Evolutionary conservation across 2,797 vertebrate genomes (phyloP).

Genomic region (Spea hammondii): DNA sequence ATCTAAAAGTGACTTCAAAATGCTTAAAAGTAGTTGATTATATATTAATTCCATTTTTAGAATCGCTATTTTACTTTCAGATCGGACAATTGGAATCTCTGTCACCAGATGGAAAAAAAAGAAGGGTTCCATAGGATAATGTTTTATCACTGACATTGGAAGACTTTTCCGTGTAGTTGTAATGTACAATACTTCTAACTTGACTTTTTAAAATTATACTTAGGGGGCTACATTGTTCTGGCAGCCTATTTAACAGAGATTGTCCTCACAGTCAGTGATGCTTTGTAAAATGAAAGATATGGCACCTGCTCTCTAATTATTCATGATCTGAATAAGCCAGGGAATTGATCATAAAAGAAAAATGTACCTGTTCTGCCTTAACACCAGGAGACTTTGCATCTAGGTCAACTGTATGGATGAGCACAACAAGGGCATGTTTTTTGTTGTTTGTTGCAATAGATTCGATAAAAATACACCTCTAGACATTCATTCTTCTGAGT

Average conservation of each 20-base stretch:
- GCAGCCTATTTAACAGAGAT: slow-evolving; percentile 40
- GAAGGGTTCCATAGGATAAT: not conserved
- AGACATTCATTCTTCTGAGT: slow-evolving; percentile 20
- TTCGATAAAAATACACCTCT: slow-evolving; percentile 31
- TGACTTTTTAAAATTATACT: slow-evolving; percentile 44
- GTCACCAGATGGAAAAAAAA: too few species aligned
- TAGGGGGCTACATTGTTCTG: slow-evolving; percentile 24
- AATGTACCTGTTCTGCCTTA: slow-evolving; percentile 40
- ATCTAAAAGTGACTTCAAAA: too few species aligned
- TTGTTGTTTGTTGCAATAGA: slow-evolving; percentile 38
- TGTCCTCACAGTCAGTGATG: slow-evolving; percentile 43
- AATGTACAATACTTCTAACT: slow-evolving; percentile 28
- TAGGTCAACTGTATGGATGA: slow-evolving; percentile 48
- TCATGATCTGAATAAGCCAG: slow-evolving; percentile 41
- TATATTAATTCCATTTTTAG: too few species aligned
- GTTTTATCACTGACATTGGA: slow-evolving; percentile 29
- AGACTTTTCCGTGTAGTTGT: slow-evolving; percentile 35
- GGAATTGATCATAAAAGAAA: slow-evolving; percentile 49
- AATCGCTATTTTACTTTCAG: too few species aligned
- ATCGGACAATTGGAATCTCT: too few species aligned
- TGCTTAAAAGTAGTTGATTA: too few species aligned
- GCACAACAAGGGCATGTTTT: slow-evolving; percentile 33
- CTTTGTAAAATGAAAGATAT: slow-evolving; percentile 50
- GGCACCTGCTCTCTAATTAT: slow-evolving; percentile 43
- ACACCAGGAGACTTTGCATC: slow-evolving; percentile 36